phyloP scores from a whole-genome alignment of 2,797 vertebrate species.

The Cottoperca gobio region DNA sequence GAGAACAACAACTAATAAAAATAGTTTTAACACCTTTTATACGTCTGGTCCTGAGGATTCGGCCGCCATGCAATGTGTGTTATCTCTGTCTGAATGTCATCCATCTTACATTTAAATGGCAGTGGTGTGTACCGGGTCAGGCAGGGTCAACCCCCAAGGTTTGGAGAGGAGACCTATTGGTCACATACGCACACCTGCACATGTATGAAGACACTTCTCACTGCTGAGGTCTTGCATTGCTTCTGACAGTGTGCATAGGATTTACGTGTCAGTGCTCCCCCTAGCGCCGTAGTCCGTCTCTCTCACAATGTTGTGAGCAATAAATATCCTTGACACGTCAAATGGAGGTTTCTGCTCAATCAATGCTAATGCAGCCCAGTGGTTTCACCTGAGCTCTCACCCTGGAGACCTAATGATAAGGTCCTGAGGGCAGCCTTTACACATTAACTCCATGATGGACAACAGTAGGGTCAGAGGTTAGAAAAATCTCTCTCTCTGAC shows the following conservation, averaged over 20 bases:
- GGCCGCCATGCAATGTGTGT: not conserved
- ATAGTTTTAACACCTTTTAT: conserved; percentile 1
- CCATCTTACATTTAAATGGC: conserved; percentile 11
- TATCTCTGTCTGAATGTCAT: conserved; percentile 24
- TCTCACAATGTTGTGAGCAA: no score
- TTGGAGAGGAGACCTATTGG: not conserved
- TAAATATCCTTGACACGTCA: no score
- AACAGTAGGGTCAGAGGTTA: conserved; percentile 36
- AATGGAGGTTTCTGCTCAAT: conserved; percentile 54
- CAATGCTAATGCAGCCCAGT: conserved; percentile 36
- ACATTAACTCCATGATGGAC: conserved; percentile 10
- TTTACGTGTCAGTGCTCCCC: not conserved
- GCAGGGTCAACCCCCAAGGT: conserved; percentile 12
- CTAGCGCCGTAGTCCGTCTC: not conserved
- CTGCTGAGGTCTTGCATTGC: not conserved
- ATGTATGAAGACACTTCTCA: not conserved
- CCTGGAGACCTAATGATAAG: conserved; percentile 39
- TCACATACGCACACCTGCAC: conserved; percentile 4
- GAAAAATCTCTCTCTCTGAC: not conserved
- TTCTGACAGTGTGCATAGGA: not conserved
- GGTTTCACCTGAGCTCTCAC: conserved; percentile 27
- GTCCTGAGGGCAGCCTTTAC: conserved; percentile 10
- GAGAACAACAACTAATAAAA: not conserved
- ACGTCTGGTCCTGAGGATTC: not conserved
- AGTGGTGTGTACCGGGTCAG: conserved; percentile 17